Evolutionary conservation across 2,797 vertebrate species (phyloP).

Genomic region (Microctenopoma steveboyesi): DNA sequence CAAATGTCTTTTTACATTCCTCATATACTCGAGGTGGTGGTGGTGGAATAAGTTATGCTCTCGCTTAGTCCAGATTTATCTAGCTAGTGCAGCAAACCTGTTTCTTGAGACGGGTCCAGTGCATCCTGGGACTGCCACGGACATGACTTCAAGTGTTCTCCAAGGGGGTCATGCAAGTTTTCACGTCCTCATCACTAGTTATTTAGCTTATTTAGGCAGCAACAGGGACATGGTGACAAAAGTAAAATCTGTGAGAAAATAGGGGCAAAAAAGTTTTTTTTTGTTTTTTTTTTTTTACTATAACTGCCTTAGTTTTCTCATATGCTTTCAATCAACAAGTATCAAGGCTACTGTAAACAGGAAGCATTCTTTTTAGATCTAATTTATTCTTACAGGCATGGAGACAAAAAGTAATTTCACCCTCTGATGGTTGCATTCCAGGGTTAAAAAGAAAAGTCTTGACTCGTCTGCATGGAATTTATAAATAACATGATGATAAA

Average conservation of each 20-base stretch:
- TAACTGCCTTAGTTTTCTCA: constrained; percentile 25
- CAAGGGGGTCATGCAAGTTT: background rate
- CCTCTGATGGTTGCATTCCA: constrained; percentile 46
- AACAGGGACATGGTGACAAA: background rate
- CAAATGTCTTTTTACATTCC: constrained; percentile 48
- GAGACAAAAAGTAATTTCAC: constrained; percentile 48
- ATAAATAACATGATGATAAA: constrained; percentile 26
- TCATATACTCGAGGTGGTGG: constrained; percentile 34
- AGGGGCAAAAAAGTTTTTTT: constrained; percentile 11
- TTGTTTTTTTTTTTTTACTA: background rate
- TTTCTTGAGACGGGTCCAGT: background rate
- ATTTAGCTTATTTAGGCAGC: background rate
- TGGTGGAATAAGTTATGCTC: constrained; percentile 20
- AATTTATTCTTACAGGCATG: constrained; percentile 42
- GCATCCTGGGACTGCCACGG: background rate
- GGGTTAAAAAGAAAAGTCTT: constrained; percentile 22
- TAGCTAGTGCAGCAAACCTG: constrained; percentile 6
- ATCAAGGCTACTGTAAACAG: constrained; percentile 49
- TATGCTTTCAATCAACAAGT: constrained; percentile 38
- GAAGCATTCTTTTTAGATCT: constrained; percentile 49
- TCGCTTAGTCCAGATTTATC: background rate
- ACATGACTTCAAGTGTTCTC: constrained; percentile 2
- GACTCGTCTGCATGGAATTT: constrained; percentile 36
- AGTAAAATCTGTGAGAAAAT: constrained; percentile 29
- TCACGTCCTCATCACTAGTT: background rate